phyloP scores from a whole-genome alignment of 1,140 invertebrate species.

The Eueides isabella region DNA sequence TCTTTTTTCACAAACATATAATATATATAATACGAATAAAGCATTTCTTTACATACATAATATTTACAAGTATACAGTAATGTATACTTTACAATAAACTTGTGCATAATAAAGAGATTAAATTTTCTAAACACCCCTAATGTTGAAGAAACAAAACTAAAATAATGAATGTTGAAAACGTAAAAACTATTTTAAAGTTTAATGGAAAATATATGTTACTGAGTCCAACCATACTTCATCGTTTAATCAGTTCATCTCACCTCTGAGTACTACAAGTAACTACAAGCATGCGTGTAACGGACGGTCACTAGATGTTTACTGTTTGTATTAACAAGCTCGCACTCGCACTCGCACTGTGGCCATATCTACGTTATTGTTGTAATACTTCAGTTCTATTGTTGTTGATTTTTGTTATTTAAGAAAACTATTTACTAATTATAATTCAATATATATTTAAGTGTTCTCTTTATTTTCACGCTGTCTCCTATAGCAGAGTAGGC shows the following conservation, averaged over 20 bases:
- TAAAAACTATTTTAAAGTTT: not conserved
- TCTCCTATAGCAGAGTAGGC: too few species aligned
- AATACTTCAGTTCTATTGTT: not conserved
- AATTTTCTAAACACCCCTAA: too few species aligned
- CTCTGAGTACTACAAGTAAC: not conserved
- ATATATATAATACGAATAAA: too few species aligned
- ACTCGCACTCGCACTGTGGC: not conserved
- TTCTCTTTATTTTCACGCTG: too few species aligned
- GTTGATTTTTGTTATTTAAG: not conserved
- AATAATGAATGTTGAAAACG: not conserved
- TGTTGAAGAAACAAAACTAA: too few species aligned
- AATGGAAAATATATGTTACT: not conserved
- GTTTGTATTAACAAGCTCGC: not conserved
- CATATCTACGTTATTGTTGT: not conserved
- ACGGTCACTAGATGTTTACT: not conserved
- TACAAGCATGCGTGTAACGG: slow-evolving; percentile 8
- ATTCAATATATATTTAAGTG: too few species aligned
- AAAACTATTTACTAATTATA: too few species aligned
- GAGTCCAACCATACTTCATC: not conserved
- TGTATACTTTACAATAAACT: too few species aligned
- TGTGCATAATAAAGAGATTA: too few species aligned
- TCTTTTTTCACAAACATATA: too few species aligned
- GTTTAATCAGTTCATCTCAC: not conserved
- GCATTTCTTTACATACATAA: too few species aligned
- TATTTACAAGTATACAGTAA: too few species aligned